Base-by-base conservation (phyloP, 2,113 vertebrate genomes). In the Seriola dumerili region DNA sequence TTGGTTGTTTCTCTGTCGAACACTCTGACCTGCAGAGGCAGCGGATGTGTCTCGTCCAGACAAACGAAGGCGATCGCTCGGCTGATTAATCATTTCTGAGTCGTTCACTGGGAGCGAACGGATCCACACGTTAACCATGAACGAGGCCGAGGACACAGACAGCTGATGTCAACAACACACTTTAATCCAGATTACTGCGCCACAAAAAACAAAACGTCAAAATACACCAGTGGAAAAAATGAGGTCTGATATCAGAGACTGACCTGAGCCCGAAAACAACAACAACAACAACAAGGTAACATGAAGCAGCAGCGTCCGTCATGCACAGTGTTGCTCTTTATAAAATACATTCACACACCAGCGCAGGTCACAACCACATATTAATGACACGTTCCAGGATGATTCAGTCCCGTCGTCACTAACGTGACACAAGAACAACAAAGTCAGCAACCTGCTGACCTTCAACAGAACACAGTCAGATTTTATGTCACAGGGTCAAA, bases 161-260 rank as follows among this genome's bases (percentile, higher is more conserved):
- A 73, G 75, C 64, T 11, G 76, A 74, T 1, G 59, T 81, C 70
- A 61, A 71, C 64, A 38, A 52, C 66, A 17, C 19, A 69, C 76
- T 87, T 91, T 87, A 89, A 87, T 89, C 63, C 74, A 40, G 19
- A 68, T n/a, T n/a, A 75, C n/a, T 79, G 54, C 1, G 5, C 38
- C 59, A 81, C 2, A 42, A 38, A 38, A 38, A 52, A 50, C 48
- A 50, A 58, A 69, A 78, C 10, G 3, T 78, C 55, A 78, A 64
- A 55, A 70, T 50, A 64, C 58, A 48, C 29, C 0, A 61, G 50
- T 67, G n/a, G 14, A 54, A 23, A 52, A 67, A 21, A 55, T 3
- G 59, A 83, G 48, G 32, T 69, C 4, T 63, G 52, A 80, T 4
- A 5, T 59, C 23, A 66, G 59, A 48, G n/a, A 2, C 21, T 11